Evolutionary conservation across 2,888 invertebrate genomes (phyloP).

Genomic region (Microctonus brassicae): DNA sequence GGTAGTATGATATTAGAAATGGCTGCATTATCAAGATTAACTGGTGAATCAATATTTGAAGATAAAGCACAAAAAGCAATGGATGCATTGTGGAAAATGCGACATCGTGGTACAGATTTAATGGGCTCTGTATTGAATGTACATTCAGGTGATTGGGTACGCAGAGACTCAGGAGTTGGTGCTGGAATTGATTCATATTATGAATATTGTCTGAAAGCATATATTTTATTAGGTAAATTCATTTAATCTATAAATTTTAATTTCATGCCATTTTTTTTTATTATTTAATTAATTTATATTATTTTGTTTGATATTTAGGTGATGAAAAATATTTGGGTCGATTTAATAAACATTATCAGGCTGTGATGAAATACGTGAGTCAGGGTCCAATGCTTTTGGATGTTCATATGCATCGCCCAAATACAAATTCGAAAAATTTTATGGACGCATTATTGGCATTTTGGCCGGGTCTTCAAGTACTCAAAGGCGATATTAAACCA

Average conservation of each 20-base stretch:
- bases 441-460: slow-evolving; percentile 98
- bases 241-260: neutral
- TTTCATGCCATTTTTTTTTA: slow-evolving; percentile 3
- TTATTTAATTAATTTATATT: neutral
- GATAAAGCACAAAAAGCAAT: slow-evolving; percentile 95
- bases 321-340: slow-evolving; percentile 94
- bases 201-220: slow-evolving; percentile 97
- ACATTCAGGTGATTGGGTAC: slow-evolving; percentile 98
- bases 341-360: slow-evolving; percentile 95
- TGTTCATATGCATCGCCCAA: slow-evolving; percentile 96
- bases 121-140: slow-evolving; percentile 98
- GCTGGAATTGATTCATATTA: slow-evolving; percentile 99
- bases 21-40: slow-evolving; percentile 93
- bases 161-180: slow-evolving; percentile 97
- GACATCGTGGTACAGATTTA: slow-evolving; percentile 91
- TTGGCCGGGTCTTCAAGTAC: slow-evolving; percentile 96
- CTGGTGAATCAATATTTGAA: slow-evolving; percentile 93
- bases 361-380: slow-evolving; percentile 97
- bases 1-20: slow-evolving; percentile 98
- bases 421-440: slow-evolving; percentile 93
- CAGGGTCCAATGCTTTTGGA: slow-evolving; percentile 95
- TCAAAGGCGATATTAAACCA: slow-evolving; percentile 92
- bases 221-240: slow-evolving; percentile 82
- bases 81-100: slow-evolving; percentile 95
- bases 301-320: slow-evolving; percentile 69